A percentile compares a stretch with the other conserved stretches of the same genome.
phyloP scores from a whole-genome alignment of 37 sponge, comb jelly and placozoan species.

The Beroe ovata region DNA sequence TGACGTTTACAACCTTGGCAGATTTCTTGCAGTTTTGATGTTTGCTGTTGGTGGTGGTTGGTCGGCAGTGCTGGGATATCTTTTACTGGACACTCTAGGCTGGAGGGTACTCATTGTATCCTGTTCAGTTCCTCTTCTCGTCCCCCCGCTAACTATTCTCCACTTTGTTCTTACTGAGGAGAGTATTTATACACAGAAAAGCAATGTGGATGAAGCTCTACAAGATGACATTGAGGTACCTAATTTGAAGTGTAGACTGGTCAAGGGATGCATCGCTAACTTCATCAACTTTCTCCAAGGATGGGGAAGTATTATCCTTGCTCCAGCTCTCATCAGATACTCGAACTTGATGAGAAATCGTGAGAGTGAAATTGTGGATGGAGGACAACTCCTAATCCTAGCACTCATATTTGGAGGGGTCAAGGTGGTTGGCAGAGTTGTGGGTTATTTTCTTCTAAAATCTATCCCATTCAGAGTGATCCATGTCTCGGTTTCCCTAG shows the following conservation, averaged over 20 bases:
- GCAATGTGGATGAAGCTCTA: too few relatives aligned
- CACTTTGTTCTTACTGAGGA: slow-evolving; percentile 1
- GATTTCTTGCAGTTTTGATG: not conserved
- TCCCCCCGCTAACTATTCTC: not conserved
- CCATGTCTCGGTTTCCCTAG: not conserved
- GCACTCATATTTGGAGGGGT: slow-evolving; percentile 3
- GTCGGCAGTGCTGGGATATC: not conserved
- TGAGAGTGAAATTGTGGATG: not conserved
- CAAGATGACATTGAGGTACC: too few relatives aligned
- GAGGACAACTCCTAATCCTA: slow-evolving; percentile 3
- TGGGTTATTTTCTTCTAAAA: not conserved
- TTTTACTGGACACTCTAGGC: not conserved
- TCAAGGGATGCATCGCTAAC: not conserved
- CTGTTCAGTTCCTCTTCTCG: not conserved
- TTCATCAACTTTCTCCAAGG: not conserved
- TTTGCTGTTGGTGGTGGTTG: slow-evolving; percentile 4
- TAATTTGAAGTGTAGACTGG: too few relatives aligned
- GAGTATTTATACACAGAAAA: too few relatives aligned
- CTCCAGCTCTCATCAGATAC: not conserved
- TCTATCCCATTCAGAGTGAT: not conserved
- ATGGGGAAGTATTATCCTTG: not conserved
- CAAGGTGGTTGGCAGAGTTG: not conserved
- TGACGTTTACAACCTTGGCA: not conserved
- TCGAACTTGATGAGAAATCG: not conserved
- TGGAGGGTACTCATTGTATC: not conserved